Base-by-base conservation (phyloP, 1,140 invertebrate species). In the Drosophila subpulchrella region DNA sequence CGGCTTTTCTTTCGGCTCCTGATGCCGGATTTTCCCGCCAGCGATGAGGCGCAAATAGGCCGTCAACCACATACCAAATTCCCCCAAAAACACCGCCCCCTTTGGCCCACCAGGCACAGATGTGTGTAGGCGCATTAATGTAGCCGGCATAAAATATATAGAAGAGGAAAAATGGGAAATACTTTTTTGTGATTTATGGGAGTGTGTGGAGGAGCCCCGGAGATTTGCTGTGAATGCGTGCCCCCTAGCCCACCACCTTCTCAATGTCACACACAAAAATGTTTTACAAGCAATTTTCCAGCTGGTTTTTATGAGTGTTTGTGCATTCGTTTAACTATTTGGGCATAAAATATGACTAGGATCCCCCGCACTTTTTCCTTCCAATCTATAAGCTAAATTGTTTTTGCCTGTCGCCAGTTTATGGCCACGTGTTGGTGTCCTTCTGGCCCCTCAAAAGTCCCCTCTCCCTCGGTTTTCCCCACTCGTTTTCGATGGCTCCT, bases 201-300 rank as follows among this genome's bases (percentile, higher is more conserved):
- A 82, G 79, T 86, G 83, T 86, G 83, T 82, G 58, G 66, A 75
- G 67, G 57, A 75, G 83, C 75, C 71, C 62, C 79, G 72, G 67
- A 86, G 83, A 86, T 82, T 88, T 86, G 75, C 75, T 86, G 81
- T 86, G 65, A 78, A 81, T 78, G 78, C 73, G 74, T 78, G 39
- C 36, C 58, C 41, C 54, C 53, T 27, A 15, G 6, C 41, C 41
- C 5, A 34, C 44, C 30, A 20, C 30, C 15, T 53, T 56, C 44
- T 61, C 57, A 42, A 60, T 72, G 34, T 51, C 83, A 88, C 83
- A 83, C 78, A 81, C 76, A 84, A 88, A 83, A 88, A 88, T 90
- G 85, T 89, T 89, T 90, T 89, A 85, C 85, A 90, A 89, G 85
- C 85, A 89, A 89, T 89, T 89, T 89, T 89, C 81, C 85, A 81